Percentiles rank a stretch among this genome's conserved stretches.
These are phyloP conservation scores for Drosophila ohnishii DNA, from an alignment of 1,140 invertebrate species.

Conservation along the genomic window DNA sequence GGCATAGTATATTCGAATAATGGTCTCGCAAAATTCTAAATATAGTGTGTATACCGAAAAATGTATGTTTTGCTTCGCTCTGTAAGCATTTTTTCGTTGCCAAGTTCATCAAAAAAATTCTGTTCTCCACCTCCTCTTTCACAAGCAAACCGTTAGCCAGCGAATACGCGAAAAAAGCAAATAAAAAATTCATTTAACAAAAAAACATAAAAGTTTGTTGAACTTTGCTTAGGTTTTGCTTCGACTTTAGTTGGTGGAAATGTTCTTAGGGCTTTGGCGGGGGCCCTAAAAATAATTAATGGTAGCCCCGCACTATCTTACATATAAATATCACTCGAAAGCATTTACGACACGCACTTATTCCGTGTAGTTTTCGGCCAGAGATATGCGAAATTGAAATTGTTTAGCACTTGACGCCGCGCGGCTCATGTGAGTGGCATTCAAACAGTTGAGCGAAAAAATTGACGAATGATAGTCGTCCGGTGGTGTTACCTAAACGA, in stretches of 20 bases:
- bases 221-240: slow-evolving; percentile 15
- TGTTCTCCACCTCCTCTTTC: background rate
- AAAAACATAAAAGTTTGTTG: slow-evolving; percentile 31
- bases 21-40: slow-evolving; percentile 67
- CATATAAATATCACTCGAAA: slow-evolving; percentile 8
- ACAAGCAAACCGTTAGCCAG: slow-evolving; percentile 19
- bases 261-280: slow-evolving; percentile 5
- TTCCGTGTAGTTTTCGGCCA: slow-evolving; percentile 25
- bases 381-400: slow-evolving; percentile 60
- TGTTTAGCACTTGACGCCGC: slow-evolving; percentile 44
- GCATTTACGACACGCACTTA: slow-evolving; percentile 39
- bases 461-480: slow-evolving; percentile 54
- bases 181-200: background rate
- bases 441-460: slow-evolving; percentile 47
- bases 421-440: slow-evolving; percentile 63
- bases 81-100: slow-evolving; percentile 61
- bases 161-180: background rate
- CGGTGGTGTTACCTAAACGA: slow-evolving; percentile 24
- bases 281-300: slow-evolving; percentile 25
- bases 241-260: background rate
- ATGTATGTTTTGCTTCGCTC: slow-evolving; percentile 39
- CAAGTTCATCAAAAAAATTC: slow-evolving; percentile 63
- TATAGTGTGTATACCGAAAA: slow-evolving; percentile 49
- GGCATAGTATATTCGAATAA: slow-evolving; percentile 33
- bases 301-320: background rate